These are phyloP conservation scores for Troides aeacus DNA, from an alignment of 2,888 invertebrate genomes.

Conservation along the genomic window DNA sequence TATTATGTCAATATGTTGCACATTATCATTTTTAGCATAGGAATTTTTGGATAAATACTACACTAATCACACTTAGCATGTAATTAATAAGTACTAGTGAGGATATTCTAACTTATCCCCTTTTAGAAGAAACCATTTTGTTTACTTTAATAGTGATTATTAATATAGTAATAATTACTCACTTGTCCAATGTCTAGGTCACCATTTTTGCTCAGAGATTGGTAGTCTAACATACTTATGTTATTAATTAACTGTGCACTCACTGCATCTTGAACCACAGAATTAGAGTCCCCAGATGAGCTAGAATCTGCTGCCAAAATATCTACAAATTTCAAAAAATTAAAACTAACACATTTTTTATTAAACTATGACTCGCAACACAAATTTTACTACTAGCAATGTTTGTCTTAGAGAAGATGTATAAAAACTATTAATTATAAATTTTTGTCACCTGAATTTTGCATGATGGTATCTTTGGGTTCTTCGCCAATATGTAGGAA, in stretches of 20 bases:
- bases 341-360: not conserved
- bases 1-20: no score
- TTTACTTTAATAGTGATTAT: not conserved
- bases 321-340: conserved; percentile 49
- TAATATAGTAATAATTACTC: conserved; percentile 34
- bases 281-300: conserved; percentile 74
- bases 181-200: conserved; percentile 71
- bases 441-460: conserved; percentile 52
- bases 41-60: no score
- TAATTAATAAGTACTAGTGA: no score
- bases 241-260: conserved; percentile 78
- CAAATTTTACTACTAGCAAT: no score
- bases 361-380: no score
- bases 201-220: conserved; percentile 74
- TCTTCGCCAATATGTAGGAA: conserved; percentile 64
- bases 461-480: conserved; percentile 54
- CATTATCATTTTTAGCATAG: no score
- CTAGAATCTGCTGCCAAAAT: conserved; percentile 70
- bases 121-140: no score
- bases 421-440: no score
- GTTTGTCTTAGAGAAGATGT: no score
- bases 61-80: no score
- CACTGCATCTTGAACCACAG: conserved; percentile 74
- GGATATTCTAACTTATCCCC: no score
- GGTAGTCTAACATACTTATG: conserved; percentile 77